phyloP scores from a whole-genome alignment of 2,797 vertebrate species.

The Pteronotus mesoamericanus region DNA sequence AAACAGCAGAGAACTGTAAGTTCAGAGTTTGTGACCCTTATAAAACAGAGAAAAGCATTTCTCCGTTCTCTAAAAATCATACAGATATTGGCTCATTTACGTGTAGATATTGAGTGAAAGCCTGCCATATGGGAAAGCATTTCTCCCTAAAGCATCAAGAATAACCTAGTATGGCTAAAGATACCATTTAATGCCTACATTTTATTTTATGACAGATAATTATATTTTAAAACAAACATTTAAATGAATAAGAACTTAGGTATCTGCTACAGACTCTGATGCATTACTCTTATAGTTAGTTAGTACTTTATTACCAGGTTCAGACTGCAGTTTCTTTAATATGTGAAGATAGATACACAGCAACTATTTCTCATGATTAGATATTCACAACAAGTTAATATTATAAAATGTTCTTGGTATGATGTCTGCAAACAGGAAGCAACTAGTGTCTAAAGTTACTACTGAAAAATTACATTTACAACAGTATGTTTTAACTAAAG shows the following conservation, averaged over 20 bases:
- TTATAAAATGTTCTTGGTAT: conserved; percentile 26
- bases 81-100: background rate
- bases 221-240: conserved; percentile 2
- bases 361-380: conserved; percentile 27
- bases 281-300: background rate
- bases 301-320: background rate
- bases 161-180: background rate
- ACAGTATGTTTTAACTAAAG: conserved; percentile 50
- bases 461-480: conserved; percentile 38
- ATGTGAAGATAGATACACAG: background rate
- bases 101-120: background rate
- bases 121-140: background rate
- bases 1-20: background rate
- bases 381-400: background rate
- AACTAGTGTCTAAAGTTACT: conserved; percentile 3
- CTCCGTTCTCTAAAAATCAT: background rate
- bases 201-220: conserved; percentile 18
- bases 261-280: background rate
- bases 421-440: background rate
- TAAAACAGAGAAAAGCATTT: background rate
- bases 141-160: background rate
- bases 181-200: background rate
- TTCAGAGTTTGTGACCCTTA: background rate
- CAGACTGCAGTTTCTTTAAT: background rate
- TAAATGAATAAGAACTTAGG: background rate